A percentile compares a stretch with the other conserved stretches of the same genome.
Evolutionary conservation across 2,797 vertebrate genomes (phyloP).

Genomic region (Phylloscopus collybita): DNA sequence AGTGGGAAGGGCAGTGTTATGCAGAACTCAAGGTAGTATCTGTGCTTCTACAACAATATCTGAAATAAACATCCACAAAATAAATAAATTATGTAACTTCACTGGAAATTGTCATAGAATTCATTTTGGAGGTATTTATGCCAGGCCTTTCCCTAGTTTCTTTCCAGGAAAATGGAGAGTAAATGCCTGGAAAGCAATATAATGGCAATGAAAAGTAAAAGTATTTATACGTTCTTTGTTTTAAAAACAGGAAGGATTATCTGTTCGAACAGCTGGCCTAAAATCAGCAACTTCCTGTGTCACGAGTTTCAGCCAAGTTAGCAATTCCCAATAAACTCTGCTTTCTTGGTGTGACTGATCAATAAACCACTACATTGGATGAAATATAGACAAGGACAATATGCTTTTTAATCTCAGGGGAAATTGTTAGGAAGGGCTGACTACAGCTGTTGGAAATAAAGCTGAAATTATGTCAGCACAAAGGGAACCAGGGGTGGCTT

Average conservation of each 20-base stretch:
- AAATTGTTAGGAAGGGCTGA: background rate
- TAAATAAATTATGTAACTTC: background rate
- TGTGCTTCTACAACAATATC: background rate
- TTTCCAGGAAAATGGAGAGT: background rate
- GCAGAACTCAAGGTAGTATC: background rate
- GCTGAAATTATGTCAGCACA: background rate
- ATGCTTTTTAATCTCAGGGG: background rate
- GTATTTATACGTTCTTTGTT: background rate
- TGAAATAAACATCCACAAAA: background rate
- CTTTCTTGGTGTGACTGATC: background rate
- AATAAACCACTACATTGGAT: background rate
- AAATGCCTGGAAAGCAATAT: background rate
- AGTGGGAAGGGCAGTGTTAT: background rate
- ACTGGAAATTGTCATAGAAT: background rate
- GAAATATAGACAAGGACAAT: background rate
- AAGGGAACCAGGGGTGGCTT: fast-evolving
- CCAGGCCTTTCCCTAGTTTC: background rate
- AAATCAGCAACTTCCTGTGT: background rate
- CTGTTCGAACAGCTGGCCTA: background rate
- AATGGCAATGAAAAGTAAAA: background rate
- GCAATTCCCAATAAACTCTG: background rate
- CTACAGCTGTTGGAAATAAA: background rate
- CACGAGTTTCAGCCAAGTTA: background rate
- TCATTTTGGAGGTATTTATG: background rate
- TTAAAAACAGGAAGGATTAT: background rate